A percentile compares a stretch with the other conserved stretches of the same genome.
These are phyloP conservation scores for Orestias chungarensis DNA, from an alignment of 2,797 vertebrate species.

Conservation along the genomic window DNA sequence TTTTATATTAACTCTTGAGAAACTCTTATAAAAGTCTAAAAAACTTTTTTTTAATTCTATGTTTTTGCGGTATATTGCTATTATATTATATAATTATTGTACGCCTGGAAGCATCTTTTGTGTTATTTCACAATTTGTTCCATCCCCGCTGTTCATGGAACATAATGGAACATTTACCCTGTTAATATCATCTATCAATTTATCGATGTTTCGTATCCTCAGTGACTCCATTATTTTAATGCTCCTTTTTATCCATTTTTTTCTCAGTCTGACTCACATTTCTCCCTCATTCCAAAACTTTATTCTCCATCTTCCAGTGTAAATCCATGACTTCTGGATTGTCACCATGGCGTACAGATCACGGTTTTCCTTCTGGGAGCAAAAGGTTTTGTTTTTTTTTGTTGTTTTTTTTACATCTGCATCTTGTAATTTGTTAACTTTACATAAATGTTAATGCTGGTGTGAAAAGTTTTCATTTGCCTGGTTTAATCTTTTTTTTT, in stretches of 20 bases:
- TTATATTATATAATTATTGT: slow-evolving; percentile 8
- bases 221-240: slow-evolving; percentile 40
- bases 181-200: slow-evolving; percentile 39
- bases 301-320: slow-evolving; percentile 65
- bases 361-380: slow-evolving; percentile 97
- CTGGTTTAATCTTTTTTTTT: slow-evolving; percentile 54
- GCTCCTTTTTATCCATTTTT: slow-evolving; percentile 25
- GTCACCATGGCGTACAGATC: slow-evolving; percentile 93
- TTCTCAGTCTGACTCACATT: slow-evolving; percentile 14
- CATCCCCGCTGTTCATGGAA: slow-evolving; percentile 4
- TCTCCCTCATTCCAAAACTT: slow-evolving; percentile 43
- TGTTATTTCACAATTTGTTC: slow-evolving; percentile 13
- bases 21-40: not conserved
- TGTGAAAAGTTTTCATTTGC: slow-evolving; percentile 11
- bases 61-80: not conserved
- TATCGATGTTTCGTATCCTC: slow-evolving; percentile 59
- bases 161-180: slow-evolving; percentile 1
- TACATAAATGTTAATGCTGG: slow-evolving; percentile 4
- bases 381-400: no score
- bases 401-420: slow-evolving; percentile 23
- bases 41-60: not conserved
- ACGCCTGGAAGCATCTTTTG: not conserved
- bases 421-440: slow-evolving; percentile 28
- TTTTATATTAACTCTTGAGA: slow-evolving; percentile 15
- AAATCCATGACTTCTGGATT: slow-evolving; percentile 76